Percentiles rank a stretch among this genome's conserved stretches.
Conservation (phyloP, 2,797 vertebrate genomes). For the Adrianichthys oophorus region DNA sequence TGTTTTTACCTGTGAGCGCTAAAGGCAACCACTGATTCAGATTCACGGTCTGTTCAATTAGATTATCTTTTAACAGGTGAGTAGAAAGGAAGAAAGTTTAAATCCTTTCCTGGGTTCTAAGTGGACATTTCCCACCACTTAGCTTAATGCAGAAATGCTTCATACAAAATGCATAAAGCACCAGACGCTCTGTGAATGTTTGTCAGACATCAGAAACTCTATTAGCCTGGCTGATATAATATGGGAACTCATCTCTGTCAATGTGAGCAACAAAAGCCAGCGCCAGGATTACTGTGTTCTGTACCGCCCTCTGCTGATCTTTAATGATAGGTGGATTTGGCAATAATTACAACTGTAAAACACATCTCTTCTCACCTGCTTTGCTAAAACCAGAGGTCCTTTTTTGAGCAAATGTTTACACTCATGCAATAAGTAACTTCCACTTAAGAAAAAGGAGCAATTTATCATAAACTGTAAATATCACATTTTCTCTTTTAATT, state of each 20-base stretch:
- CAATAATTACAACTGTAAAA: constrained; percentile 29
- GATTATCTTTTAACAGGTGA: constrained; percentile 21
- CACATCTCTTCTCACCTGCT: background rate
- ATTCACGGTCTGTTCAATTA: constrained; percentile 17
- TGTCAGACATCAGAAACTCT: constrained; percentile 9
- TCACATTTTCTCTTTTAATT: background rate
- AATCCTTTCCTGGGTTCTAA: constrained; percentile 32
- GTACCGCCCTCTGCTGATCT: constrained; percentile 14
- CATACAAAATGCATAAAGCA: constrained; percentile 31
- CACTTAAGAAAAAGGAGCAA: background rate
- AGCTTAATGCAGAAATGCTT: constrained; percentile 30
- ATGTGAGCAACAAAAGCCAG: constrained; percentile 2
- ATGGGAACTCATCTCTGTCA: constrained; percentile 1
- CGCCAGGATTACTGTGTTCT: constrained; percentile 30
- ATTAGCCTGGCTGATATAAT: constrained; percentile 1
- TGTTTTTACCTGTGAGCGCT: background rate
- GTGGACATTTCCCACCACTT: constrained; percentile 7
- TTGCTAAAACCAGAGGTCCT: constrained; percentile 8
- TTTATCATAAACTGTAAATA: background rate
- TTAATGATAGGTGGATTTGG: constrained; percentile 17
- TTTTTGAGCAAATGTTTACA: background rate
- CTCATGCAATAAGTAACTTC: constrained; percentile 4
- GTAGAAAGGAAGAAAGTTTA: constrained; percentile 21
- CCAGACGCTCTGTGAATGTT: constrained; percentile 2
- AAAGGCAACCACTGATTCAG: background rate